phyloP scores from a whole-genome alignment of 1,140 invertebrate species.

The Scaptomyza pallida region DNA sequence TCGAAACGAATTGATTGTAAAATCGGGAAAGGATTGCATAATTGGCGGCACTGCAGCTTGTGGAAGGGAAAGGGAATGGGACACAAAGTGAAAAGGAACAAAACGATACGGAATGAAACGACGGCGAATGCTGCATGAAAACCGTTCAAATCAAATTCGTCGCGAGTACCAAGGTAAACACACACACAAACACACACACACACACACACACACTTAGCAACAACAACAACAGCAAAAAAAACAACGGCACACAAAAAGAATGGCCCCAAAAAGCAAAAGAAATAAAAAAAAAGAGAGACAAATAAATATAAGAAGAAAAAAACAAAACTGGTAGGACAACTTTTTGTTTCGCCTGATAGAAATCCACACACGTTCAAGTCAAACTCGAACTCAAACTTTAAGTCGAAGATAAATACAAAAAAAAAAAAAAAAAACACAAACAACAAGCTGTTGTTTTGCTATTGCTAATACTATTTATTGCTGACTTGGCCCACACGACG shows the following conservation, averaged over 20 bases:
- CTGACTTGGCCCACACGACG: constrained; percentile 5
- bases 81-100: neutral
- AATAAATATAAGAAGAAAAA: constrained; percentile 27
- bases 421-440: constrained; percentile 18
- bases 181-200: constrained; percentile 21
- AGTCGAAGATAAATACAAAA: constrained; percentile 20
- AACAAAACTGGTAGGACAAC: constrained; percentile 64
- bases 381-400: constrained; percentile 42
- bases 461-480: constrained; percentile 35
- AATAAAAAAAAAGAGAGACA: constrained; percentile 38
- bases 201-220: constrained; percentile 9
- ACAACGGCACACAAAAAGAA: constrained; percentile 43
- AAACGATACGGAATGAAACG: neutral
- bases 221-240: constrained; percentile 10
- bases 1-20: constrained; percentile 31
- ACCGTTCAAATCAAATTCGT: constrained; percentile 43
- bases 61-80: constrained; percentile 1
- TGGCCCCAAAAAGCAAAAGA: constrained; percentile 54
- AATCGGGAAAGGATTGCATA: constrained; percentile 17
- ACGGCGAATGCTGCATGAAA: constrained; percentile 13
- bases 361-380: constrained; percentile 54
- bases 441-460: constrained; percentile 33
- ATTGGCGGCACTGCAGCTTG: constrained; percentile 1
- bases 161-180: constrained; percentile 45
- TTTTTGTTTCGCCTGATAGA: constrained; percentile 68